Evolutionary conservation across 2,888 invertebrate species (phyloP), one percentile per base, ranked within the genome.

Genomic region (Eupithecia tripunctaria): DNA sequence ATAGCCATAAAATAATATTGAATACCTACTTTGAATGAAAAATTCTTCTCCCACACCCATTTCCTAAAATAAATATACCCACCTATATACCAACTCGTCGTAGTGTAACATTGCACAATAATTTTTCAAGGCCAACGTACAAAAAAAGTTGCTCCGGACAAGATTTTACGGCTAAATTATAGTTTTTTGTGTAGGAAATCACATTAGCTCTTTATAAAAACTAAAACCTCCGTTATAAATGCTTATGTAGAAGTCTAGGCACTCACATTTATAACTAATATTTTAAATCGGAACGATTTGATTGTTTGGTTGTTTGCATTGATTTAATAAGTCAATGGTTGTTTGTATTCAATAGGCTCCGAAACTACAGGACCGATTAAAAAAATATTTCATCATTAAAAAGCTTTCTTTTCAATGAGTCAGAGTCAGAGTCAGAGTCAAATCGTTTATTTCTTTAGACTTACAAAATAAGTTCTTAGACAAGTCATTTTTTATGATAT

Each of bases 51-150:
- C 64, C 64, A 64, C 64, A 64, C 15, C 10, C 14, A 21, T 64
- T 36, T 38, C 21, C 38, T 36, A 25, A 38, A 64, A 38, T 36
- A 21, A 41, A 41, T 38, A 38, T 5, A 15, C 7, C 27, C 7
- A 60, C 29, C 29, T 60, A n/a, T n/a, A n/a, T n/a, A 27, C 15
- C 27, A 27, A 60, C 15, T 60, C 60, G 21, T 21, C n/a, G 10
- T 64, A 38, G n/a, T 25, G 15, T 38, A 67, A 51, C 43, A 71
- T 79, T 76, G 73, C 73, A 74, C 74, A 78, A 76, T 68, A 74
- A 73, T 70, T 74, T 60, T 21, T 47, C 25, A 66, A 67, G 64
- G 70, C 76, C 73, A 72, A 67, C 47, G 25, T 15, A 68, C 75
- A 73, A 76, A 72, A 77, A 72, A 66, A n/a, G 63, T 63, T 38